These are phyloP conservation scores for Heloderma charlesbogerti DNA, from an alignment of 2,113 vertebrate species.

Conservation along the genomic window DNA sequence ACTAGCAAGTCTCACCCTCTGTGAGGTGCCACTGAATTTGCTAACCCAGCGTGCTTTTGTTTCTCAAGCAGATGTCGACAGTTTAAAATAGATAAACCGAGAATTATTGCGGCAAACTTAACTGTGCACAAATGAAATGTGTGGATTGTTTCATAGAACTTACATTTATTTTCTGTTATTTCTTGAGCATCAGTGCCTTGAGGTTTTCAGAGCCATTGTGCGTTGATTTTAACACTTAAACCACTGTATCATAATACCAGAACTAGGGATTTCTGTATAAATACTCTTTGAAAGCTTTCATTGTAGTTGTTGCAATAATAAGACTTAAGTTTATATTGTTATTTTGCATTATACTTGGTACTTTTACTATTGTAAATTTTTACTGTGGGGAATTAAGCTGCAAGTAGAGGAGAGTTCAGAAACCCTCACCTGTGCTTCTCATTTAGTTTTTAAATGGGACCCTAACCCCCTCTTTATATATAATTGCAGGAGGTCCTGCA, in stretches of 20 bases:
- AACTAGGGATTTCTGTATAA: background rate
- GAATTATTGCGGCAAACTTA: slow-evolving; percentile 24
- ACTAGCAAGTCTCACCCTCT: background rate
- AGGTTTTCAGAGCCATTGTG: slow-evolving; percentile 33
- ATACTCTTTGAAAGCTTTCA: background rate
- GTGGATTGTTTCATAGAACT: background rate
- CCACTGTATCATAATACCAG: background rate
- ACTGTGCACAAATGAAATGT: background rate
- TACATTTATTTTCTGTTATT: slow-evolving; percentile 17
- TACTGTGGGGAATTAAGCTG: background rate
- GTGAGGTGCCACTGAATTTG: slow-evolving; percentile 9
- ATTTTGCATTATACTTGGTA: background rate
- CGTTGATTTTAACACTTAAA: slow-evolving; percentile 35
- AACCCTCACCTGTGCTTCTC: background rate
- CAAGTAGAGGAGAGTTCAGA: background rate
- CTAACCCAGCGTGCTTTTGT: slow-evolving; percentile 23
- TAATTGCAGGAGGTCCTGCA: too few species aligned
- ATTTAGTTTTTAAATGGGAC: background rate
- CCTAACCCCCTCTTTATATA: background rate
- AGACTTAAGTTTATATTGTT: background rate
- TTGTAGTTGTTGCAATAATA: background rate
- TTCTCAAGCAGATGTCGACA: slow-evolving; percentile 16
- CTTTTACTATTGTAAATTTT: background rate
- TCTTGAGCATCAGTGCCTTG: slow-evolving; percentile 4
- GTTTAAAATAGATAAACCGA: slow-evolving; percentile 36